Conservation (phyloP, 2,113 vertebrate genomes). For the Mormyrus iriodes region DNA sequence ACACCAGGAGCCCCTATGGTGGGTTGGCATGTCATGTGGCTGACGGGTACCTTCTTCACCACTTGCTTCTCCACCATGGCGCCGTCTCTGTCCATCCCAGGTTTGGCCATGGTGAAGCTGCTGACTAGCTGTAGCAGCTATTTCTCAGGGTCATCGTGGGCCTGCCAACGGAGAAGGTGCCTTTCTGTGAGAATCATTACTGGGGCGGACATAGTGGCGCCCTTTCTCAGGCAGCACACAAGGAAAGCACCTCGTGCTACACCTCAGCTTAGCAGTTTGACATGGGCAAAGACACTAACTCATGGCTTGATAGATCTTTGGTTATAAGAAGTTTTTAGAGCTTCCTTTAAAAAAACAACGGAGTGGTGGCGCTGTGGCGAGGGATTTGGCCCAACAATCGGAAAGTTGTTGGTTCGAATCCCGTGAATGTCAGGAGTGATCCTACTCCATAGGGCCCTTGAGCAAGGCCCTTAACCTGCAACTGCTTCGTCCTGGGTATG, state of each 20-base stretch:
- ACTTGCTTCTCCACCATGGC: slow-evolving; percentile 95
- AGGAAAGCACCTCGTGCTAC: neutral
- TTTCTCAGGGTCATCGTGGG: slow-evolving; percentile 79
- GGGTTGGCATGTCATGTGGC: neutral
- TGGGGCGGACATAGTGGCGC: neutral
- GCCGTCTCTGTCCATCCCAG: slow-evolving; percentile 88
- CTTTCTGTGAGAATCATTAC: neutral
- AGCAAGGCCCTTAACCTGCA: too few species aligned
- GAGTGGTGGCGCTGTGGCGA: too few species aligned
- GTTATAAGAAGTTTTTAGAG: neutral
- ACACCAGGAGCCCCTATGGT: neutral
- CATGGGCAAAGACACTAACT: neutral
- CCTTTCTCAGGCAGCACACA: neutral
- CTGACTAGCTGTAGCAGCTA: slow-evolving; percentile 78
- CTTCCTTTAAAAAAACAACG: neutral
- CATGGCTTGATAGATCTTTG: neutral
- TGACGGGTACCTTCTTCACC: slow-evolving; percentile 80
- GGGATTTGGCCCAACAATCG: too few species aligned
- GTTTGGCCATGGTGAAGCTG: slow-evolving; percentile 94
- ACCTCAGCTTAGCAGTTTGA: neutral
- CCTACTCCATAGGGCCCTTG: too few species aligned
- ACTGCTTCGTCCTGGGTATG: too few species aligned
- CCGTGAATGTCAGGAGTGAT: too few species aligned
- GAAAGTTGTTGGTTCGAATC: too few species aligned
- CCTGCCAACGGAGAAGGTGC: slow-evolving; percentile 57